Base-by-base conservation (phyloP, 2,888 invertebrate genomes). In the Tenthredo notha region DNA sequence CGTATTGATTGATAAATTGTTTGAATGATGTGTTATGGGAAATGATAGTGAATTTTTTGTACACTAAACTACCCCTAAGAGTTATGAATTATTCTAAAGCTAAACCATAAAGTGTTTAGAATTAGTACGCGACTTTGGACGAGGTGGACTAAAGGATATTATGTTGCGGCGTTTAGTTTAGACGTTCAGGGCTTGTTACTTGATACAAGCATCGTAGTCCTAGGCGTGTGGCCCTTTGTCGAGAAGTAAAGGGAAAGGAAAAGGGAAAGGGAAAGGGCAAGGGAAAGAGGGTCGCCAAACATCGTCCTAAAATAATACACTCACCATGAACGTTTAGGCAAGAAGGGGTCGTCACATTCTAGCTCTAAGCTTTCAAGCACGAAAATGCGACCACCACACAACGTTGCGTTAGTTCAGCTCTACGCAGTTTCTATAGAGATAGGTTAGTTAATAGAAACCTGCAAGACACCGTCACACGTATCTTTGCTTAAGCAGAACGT, bases 341-440 rank as follows among this genome's bases (percentile, higher is more conserved):
- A 90, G 87, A 87, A 61, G 61, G 61, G 61, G 25, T 61, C 10
- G 21, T 21, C 54, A 7, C n/a, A 54, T n/a, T 1, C n/a, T 54
- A 54, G 54, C 54, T 54, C 50, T n/a, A 2, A 37, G 37, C 37
- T 37, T 33, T 70, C 37, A n/a, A 70, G 37, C n/a, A n/a, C 37
- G 37, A 70, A 70, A 47, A 37, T 15, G 33, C 33, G 70, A 70
- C 70, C 70, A 70, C 70, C 70, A 10, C 18, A 25, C 25, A 12
- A 10, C 12, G 61, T 25, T 61, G 6, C 10, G 25, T 61, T 25
- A 2, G 21, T 5, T 58, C 58, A 21, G 9, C 58, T 58, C 58
- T 58, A 58, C 58, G 61, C 61, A 61, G 61, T 61, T 61, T 21
- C 10, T 61, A 61, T 61, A 70, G 70, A 70, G 70, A 70, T 70